These are phyloP conservation scores for Trogon melanurus DNA, from an alignment of 2,113 vertebrate genomes.

Conservation along the genomic window DNA sequence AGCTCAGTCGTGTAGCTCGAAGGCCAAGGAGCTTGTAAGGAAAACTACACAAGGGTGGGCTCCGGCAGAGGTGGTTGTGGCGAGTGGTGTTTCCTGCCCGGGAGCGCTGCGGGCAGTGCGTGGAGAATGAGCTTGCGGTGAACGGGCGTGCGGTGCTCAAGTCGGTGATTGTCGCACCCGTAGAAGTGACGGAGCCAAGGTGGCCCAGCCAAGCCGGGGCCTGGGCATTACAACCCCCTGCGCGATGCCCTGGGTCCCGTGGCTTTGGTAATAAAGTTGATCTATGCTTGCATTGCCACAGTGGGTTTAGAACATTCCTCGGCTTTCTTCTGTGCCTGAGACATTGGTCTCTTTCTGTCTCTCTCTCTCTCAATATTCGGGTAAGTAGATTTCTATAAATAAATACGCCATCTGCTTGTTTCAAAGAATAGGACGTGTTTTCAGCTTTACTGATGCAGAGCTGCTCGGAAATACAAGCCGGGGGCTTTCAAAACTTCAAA, in stretches of 20 bases:
- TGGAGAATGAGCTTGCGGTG: neutral
- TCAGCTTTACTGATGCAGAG: neutral
- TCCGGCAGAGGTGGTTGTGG: accelerated
- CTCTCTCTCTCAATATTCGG: neutral
- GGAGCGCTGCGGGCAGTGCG: accelerated
- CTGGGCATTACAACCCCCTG: accelerated
- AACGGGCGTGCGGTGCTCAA: neutral
- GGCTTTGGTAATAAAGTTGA: neutral
- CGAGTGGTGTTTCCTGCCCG: no score
- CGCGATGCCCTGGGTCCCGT: accelerated
- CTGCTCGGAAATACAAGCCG: neutral
- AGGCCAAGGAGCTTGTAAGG: accelerated
- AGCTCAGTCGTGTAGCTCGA: neutral
- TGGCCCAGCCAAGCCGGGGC: neutral
- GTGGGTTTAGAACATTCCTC: neutral
- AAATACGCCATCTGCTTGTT: neutral
- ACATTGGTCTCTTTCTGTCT: neutral
- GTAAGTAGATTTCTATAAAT: neutral
- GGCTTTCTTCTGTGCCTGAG: neutral
- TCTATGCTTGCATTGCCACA: neutral
- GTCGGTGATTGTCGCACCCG: accelerated
- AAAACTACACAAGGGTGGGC: accelerated
- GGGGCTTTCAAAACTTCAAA: neutral
- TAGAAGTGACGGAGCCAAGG: neutral
- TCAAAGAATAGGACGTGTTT: neutral